Base-by-base conservation (phyloP, 2,888 invertebrate species). In the Lapara coniferarum region DNA sequence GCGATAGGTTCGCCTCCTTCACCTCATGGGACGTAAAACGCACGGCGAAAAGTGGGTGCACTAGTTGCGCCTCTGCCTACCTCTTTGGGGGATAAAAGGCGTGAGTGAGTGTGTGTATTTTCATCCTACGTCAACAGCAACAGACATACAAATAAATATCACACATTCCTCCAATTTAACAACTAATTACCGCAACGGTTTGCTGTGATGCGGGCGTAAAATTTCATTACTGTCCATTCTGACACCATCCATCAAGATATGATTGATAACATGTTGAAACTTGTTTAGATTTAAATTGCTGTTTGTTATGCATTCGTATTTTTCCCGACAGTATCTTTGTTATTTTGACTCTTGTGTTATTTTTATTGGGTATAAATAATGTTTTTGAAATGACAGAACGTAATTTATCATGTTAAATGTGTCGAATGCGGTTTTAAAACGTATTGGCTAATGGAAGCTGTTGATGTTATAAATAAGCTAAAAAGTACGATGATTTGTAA, bases 171-270 rank as follows among this genome's bases (percentile, higher is more conserved):
- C 74, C 74, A 74, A 76, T 74, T 80, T 77, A 80, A 78, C 74
- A 76, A 73, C 71, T 80, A 82, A 83, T 81, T 77, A 81, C 73
- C 77, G 85, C 51, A 66, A 69, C 69, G 44, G 66, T 84, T 85
- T 81, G 81, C 78, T 80, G 56, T 74, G 81, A 89, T 89, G 89
- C 89, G 89, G 89, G 89, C 84, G 85, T 89, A 82, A 89, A 88
- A 89, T 88, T 89, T 89, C 85, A 89, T 89, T 89, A 89, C 81
- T 84, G 87, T 88, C 88, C 84, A 79, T 81, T 81, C 81, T 84
- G 81, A 81, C 83, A 83, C 84, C 82, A 83, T 81, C 82, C 84
- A 88, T 92, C 90, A 88, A 89, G 73, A 73, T 70, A 80, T 84
- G 90, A 89, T 89, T 85, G 90, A 92, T 90, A 86, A 86, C 77